Conservation (phyloP, 2,888 invertebrate genomes). For the Quadroppia sp. region DNA sequence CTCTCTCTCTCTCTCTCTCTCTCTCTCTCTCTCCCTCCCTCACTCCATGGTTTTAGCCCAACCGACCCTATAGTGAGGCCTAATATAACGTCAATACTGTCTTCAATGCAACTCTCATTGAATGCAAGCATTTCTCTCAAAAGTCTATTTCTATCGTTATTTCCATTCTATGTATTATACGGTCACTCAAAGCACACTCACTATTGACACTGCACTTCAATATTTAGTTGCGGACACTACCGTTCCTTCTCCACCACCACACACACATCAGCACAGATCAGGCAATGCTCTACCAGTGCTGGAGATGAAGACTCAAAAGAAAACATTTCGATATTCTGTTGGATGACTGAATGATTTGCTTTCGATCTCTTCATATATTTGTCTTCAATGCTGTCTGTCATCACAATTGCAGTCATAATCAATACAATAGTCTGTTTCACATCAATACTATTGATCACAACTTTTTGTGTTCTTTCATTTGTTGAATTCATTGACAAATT, state of each 20-base stretch:
- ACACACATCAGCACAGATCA: neutral
- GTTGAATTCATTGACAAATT: too few relatives aligned
- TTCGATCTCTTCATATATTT: slow-evolving; percentile 14
- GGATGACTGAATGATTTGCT: slow-evolving; percentile 5
- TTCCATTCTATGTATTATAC: slow-evolving; percentile 6
- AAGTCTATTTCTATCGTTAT: slow-evolving; percentile 21
- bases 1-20: slow-evolving; percentile 24
- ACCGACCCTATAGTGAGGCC: slow-evolving; percentile 10
- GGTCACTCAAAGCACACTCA: slow-evolving; percentile 31
- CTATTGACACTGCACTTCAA: slow-evolving; percentile 32
- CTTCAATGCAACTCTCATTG: neutral
- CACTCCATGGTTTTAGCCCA: slow-evolving; percentile 11
- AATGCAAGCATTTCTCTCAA: neutral
- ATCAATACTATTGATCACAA: neutral
- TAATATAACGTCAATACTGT: slow-evolving; percentile 4
- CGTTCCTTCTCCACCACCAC: neutral
- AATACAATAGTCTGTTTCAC: slow-evolving; percentile 5
- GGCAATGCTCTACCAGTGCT: neutral
- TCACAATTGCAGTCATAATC: slow-evolving; percentile 12
- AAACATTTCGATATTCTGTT: slow-evolving; percentile 7
- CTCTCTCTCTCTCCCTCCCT: slow-evolving; percentile 19
- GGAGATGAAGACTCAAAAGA: neutral
- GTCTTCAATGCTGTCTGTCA: slow-evolving; percentile 14
- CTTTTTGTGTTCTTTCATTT: too few relatives aligned
- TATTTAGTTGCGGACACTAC: slow-evolving; percentile 34